Evolutionary conservation across 92 coral and sea anemone species (phyloP), one percentile per base, ranked within the genome.

Genomic region (Chrysogorgia sp.): DNA sequence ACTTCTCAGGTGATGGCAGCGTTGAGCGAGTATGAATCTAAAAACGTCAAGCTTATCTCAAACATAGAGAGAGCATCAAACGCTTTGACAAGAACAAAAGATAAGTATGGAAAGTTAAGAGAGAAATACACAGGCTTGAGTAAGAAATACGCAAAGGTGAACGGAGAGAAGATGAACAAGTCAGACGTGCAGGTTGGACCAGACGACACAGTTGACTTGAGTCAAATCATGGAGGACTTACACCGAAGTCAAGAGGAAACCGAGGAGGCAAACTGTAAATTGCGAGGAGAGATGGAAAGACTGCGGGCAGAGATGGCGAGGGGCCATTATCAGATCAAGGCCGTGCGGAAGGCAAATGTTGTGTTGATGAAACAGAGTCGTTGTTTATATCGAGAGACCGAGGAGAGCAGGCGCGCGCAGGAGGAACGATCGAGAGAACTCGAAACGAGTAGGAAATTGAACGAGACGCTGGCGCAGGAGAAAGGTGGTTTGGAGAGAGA

Each of bases 301-400:
- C 84, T 90, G 3, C 89, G 90, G 43, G 85, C 90, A 41, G 97
- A 92, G 31, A 65, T 71, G 1, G 79, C 70, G 28, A 86, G 90
- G 43, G 76, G 40, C 64, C 90, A 87, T 64, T 88, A 76, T 47
- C 92, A 94, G 37, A 69, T 94, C 75, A 88, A 79, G 66, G 97
- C 98, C 33, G 71, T 94, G 67, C 91, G 86, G 71, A 80, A 90
- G 33, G 98, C 98, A 14, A 94, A 91, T 32, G 89, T 84, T 34
- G 97, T 94, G 3, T 56, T 94, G 22, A 91, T 92, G 60, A 94
- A 84, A 65, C 98, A 94, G 84, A 94, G 92, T 84, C 98, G 92
- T 55, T 90, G 86, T 45, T 85, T 94, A 66, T 94, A 94, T 79
- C 86, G 86, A 3, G 98, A 94, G 55, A 85, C 97, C 23, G 98